Percentiles rank a stretch among this genome's conserved stretches.
Conservation (phyloP, 1,140 invertebrate species). For the Phymorhynchus buccinoides region DNA sequence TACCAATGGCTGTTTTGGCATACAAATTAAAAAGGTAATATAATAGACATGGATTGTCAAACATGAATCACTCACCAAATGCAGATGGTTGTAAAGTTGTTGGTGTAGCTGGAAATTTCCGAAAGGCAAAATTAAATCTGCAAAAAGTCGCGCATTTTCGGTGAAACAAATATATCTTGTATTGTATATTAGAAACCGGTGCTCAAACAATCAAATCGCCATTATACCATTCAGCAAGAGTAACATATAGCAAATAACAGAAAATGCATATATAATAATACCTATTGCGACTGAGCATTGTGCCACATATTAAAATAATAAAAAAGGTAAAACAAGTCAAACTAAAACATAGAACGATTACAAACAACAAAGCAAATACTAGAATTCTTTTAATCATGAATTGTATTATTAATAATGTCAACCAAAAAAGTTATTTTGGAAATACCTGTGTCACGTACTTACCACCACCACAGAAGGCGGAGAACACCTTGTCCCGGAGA, state of each 20-base stretch:
- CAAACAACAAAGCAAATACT: too few relatives aligned
- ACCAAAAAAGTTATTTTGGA: too few relatives aligned
- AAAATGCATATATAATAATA: background rate
- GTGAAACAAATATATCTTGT: background rate
- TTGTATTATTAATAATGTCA: background rate
- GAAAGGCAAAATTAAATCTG: background rate
- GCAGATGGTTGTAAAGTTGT: constrained; percentile 7
- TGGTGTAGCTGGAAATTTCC: constrained; percentile 13
- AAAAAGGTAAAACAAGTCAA: background rate
- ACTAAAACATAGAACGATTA: background rate
- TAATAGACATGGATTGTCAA: constrained; percentile 42
- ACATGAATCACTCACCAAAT: background rate
- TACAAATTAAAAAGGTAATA: too few relatives aligned
- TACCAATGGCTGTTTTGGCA: too few relatives aligned
- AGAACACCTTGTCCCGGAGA: constrained; percentile 35
- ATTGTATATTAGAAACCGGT: background rate
- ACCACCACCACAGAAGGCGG: constrained; percentile 21
- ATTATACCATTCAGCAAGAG: background rate
- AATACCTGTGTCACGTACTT: background rate
- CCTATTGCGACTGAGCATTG: background rate
- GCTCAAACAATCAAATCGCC: background rate
- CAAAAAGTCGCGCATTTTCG: background rate
- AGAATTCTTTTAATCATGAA: background rate
- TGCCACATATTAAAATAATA: background rate
- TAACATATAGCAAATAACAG: too few relatives aligned